Base-by-base conservation (phyloP, 2,113 vertebrate species). In the Etheostoma cragini region DNA sequence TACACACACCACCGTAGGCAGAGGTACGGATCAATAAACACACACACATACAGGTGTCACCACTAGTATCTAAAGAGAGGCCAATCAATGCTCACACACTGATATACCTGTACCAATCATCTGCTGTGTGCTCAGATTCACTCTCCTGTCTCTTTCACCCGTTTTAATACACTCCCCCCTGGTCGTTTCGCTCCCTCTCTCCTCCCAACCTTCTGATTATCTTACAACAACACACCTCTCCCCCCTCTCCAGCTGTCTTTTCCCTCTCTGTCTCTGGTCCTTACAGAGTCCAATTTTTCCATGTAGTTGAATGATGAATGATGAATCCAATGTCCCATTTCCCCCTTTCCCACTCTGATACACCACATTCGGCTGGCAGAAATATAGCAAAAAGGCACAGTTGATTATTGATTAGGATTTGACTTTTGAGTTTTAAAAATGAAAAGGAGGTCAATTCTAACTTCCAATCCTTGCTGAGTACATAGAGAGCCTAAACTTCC, bases 41-140 rank as follows among this genome's bases (percentile, higher is more conserved):
- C 84, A 89, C 84, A 89, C 84, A 53, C 67, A 53, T 78, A 90
- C 85, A 93, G 90, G 92, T 93, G 88, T 93, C 92, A 84, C 81
- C 63, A 10, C 79, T 76, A 56, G 88, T 85, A 87, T 86, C 91
- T 89, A 86, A 85, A 88, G 78, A 82, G 80, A 71, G 56, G 74
- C 90, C 88, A 89, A 93, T 94, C 88, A 87, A 83, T 89, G 91
- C 76, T 87, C 80, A 71, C 82, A 87, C 87, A 89, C 62, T 7
- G 47, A 83, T 86, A 78, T 60, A 92, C 85, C 91, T 94, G 87
- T 24, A 90, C 89, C 92, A 92, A 85, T 90, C 85, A 89, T 83
- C 81, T 71, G 80, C 84, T 73, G 63, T 22, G 70, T 2, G 46
- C 82, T 91, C 69, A 53, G 30, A 76, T 46, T 62, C 79, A 35